Evolutionary conservation across 2,888 invertebrate species (phyloP).

Genomic region (Coronaproctus castanopsis): DNA sequence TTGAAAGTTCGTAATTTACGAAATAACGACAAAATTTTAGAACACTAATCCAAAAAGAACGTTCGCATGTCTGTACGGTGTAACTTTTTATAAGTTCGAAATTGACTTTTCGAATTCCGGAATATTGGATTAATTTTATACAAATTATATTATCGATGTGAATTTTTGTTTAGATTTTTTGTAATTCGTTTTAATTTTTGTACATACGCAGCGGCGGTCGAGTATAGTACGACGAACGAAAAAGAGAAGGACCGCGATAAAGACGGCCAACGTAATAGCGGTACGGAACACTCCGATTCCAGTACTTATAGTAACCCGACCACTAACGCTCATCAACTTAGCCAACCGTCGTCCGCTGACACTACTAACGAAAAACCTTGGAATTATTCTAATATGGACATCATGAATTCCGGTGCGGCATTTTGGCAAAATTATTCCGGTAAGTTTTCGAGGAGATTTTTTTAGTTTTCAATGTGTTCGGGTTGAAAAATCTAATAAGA

Average conservation of each 20-base stretch:
- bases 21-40: no score
- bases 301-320: slow-evolving; percentile 23
- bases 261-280: slow-evolving; percentile 25
- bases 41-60: no score
- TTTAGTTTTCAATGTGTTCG: not conserved
- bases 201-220: no score
- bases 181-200: no score
- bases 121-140: no score
- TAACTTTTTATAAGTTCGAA: no score
- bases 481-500: no score
- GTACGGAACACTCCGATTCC: not conserved
- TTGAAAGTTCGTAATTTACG: no score
- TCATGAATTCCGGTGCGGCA: slow-evolving; percentile 58
- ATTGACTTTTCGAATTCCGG: no score
- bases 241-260: slow-evolving; percentile 15
- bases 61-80: no score
- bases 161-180: no score
- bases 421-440: slow-evolving; percentile 87
- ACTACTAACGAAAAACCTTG: slow-evolving; percentile 31
- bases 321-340: slow-evolving; percentile 21
- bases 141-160: no score
- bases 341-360: slow-evolving; percentile 15
- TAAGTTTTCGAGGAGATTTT: slow-evolving; percentile 32
- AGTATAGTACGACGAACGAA: slow-evolving; percentile 7
- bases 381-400: slow-evolving; percentile 52